phyloP scores from a whole-genome alignment of 2,888 invertebrate genomes.

The Agonopterix alstromeriana region DNA sequence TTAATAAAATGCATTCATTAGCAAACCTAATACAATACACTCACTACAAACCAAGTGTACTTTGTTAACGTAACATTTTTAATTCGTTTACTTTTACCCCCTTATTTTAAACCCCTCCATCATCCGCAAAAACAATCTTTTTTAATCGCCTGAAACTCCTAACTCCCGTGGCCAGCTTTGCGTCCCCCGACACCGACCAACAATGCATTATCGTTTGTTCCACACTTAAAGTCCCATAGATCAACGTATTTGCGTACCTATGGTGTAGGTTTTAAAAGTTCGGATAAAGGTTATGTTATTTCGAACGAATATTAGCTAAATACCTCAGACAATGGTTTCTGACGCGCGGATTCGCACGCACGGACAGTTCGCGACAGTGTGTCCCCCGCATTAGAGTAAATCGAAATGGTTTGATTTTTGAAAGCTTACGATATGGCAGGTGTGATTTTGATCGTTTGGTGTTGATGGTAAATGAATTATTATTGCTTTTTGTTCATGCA shows the following conservation, averaged over 20 bases:
- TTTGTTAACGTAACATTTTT: slow-evolving; percentile 3
- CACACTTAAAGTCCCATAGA: no score
- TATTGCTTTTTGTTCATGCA: no score
- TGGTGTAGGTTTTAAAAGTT: no score
- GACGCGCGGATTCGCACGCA: slow-evolving; percentile 44
- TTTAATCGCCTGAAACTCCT: slow-evolving; percentile 35
- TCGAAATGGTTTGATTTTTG: neutral
- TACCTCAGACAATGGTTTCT: slow-evolving; percentile 40
- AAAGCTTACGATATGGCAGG: no score
- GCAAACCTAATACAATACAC: no score
- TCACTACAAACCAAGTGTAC: neutral
- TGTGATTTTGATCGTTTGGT: no score
- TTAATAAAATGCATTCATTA: no score
- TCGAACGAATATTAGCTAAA: slow-evolving; percentile 25
- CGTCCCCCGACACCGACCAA: slow-evolving; percentile 15
- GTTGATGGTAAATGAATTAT: no score
- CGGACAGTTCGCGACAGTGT: slow-evolving; percentile 35
- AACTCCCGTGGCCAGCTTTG: slow-evolving; percentile 15
- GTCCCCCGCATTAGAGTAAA: slow-evolving; percentile 26
- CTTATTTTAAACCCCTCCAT: slow-evolving; percentile 4
- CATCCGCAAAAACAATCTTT: slow-evolving; percentile 37
- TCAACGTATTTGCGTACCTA: no score
- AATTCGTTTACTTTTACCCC: slow-evolving; percentile 2
- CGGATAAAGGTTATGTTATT: no score
- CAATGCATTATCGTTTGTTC: neutral